phyloP scores from a whole-genome alignment of 2,113 vertebrate species.

The Leptodactylus fuscus region DNA sequence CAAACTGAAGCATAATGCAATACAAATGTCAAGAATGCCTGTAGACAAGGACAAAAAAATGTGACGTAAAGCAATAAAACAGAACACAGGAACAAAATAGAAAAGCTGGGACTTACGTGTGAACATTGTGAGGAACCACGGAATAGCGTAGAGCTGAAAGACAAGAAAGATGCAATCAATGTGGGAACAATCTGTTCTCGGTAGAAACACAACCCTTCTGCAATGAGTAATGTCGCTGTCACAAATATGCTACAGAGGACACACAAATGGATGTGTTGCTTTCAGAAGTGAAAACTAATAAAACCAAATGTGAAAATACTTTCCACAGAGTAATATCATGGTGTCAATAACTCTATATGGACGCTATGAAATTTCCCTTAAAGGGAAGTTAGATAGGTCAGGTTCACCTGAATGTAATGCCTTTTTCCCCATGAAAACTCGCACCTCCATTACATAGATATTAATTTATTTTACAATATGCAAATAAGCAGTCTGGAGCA shows the following conservation, averaged over 20 bases:
- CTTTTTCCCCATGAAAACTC: too few relatives aligned
- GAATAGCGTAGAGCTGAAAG: constrained; percentile 93
- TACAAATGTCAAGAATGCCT: not conserved
- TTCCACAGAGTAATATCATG: not conserved
- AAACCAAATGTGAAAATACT: not conserved
- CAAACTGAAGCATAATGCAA: not conserved
- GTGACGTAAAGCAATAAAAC: constrained; percentile 19
- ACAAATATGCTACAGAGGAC: not conserved
- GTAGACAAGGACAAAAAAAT: constrained; percentile 23
- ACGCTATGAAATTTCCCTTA: too few relatives aligned
- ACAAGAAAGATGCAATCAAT: constrained; percentile 41
- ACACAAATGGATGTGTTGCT: not conserved
- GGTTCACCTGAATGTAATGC: too few relatives aligned
- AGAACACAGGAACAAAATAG: constrained; percentile 33
- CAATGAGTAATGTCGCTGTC: not conserved
- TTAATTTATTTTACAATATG: too few relatives aligned
- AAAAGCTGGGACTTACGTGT: constrained; percentile 87
- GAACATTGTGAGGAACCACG: constrained; percentile 99
- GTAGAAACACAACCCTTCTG: not conserved
- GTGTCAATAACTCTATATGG: too few relatives aligned
- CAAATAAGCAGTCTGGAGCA: too few relatives aligned
- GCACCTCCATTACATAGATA: too few relatives aligned
- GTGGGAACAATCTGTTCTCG: constrained; percentile 7
- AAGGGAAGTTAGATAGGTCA: too few relatives aligned
- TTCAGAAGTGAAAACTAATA: not conserved